Percentiles rank a stretch among this genome's conserved stretches.
These are phyloP conservation scores for Ryuthela nishihirai DNA, from an alignment of 2,888 invertebrate genomes.

Conservation along the genomic window DNA sequence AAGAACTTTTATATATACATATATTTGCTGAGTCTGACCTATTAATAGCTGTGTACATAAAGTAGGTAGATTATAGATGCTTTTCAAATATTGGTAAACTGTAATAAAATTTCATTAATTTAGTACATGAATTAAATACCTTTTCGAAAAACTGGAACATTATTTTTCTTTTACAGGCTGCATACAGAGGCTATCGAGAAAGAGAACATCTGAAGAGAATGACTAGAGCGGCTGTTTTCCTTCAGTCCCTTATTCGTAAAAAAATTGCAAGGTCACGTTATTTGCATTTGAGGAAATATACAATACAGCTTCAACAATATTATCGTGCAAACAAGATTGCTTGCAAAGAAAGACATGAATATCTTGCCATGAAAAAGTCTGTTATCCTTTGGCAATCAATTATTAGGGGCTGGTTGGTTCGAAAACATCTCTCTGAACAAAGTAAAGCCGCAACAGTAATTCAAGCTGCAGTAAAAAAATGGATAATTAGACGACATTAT, in stretches of 20 bases:
- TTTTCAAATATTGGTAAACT: too few relatives aligned
- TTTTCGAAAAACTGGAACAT: too few relatives aligned
- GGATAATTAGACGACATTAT: not conserved
- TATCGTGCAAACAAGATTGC: conserved; percentile 6
- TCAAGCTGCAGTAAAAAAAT: not conserved
- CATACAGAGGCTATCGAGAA: conserved; percentile 18
- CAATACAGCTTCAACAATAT: not conserved
- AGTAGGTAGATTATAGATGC: too few relatives aligned
- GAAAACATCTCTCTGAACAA: not conserved
- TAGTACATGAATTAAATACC: too few relatives aligned
- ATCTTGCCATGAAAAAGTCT: not conserved
- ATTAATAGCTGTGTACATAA: too few relatives aligned
- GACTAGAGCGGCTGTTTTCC: not conserved
- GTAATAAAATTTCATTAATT: too few relatives aligned
- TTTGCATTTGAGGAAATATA: not conserved
- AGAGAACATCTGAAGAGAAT: conserved; percentile 13
- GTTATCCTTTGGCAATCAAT: conserved; percentile 2
- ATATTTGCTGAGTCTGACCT: too few relatives aligned
- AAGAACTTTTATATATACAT: too few relatives aligned
- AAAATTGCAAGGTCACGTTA: not conserved
- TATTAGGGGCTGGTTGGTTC: not conserved
- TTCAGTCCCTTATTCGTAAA: conserved; percentile 8
- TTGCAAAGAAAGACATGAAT: not conserved
- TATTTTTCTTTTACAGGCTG: conserved; percentile 35
- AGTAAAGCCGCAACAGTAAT: not conserved